Base-by-base conservation (phyloP, 2,888 invertebrate genomes). In the Barypeithes pellucidus region DNA sequence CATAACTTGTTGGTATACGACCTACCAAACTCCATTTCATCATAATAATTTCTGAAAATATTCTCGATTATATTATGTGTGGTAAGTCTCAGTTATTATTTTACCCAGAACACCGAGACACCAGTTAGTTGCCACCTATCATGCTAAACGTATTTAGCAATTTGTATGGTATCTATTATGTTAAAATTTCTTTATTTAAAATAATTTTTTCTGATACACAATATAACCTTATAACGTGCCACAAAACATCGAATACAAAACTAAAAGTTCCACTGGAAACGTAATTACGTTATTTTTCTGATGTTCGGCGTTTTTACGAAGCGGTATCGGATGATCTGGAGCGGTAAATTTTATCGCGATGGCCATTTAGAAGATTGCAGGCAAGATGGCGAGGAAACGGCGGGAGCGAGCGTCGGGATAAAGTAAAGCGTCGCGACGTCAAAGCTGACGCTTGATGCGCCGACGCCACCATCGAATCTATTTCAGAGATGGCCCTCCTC, bases 331-430 rank as follows among this genome's bases (percentile, higher is more conserved):
- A 79, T 77, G 79, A 80, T 80, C 78, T 78, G 76, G 73, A 75
- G 75, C 82, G 82, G 81, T 82, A 81, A 82, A 82, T 83, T 84
- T 85, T 84, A 85, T 86, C 85, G 84, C 82, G 81, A 84, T 84
- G 83, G 84, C 85, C 86, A 85, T 85, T 86, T 85, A 84, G 84
- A 82, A 84, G 85, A 85, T 85, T 84, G 85, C 85, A 81, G 83
- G 83, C 84, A 85, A 85, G 85, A 85, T 85, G 86, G 85, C 84
- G 85, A 80, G 79, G 77, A 74, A 63, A 74, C 69, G 68, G 22
- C 67, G 69, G 67, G 69, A 66, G 66, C 66, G 71, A 62, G 50
- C 74, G 62, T 70, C 70, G 77, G 79, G 77, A 78, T 75, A 79
- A 77, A 77, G 78, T 77, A 79, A 75, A 79, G 78, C 79, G 83